Base-by-base conservation (phyloP, 2,113 vertebrate species). In the Aleadryas rufinucha region DNA sequence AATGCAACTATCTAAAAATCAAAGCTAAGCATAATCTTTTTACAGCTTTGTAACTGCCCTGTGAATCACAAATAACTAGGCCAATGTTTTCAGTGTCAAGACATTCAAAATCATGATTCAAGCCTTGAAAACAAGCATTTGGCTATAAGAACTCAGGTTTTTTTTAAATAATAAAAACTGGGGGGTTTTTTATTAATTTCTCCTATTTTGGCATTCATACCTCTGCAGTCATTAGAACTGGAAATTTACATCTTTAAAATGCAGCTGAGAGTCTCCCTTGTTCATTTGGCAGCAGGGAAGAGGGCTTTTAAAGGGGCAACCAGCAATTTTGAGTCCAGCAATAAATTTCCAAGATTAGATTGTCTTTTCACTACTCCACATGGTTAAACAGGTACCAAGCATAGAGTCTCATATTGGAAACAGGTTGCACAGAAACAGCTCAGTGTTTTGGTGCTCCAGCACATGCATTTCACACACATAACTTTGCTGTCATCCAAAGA, bases 11-110 rank as follows among this genome's bases (percentile, higher is more conserved):
- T 64, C 63, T 90, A 88, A 93, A 93, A 90, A 60, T 26, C 44
- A 77, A 85, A 93, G 59, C 54, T 66, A 88, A 94, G 47, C 54
- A 92, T 88, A 86, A 87, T 86, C 71, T 96, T 86, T 94, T 95
- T 86, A 66, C 27, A 81, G 71, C 44, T 93, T 80, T 78, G 19
- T 53, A 81, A 75, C 49, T 77, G 47, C 31, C 41, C 35, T 41
- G 28, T 88, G 92, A 94, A 88, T 92, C 84, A 87, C 41, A 27
- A 91, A 92, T 77, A 88, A 31, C 50, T 16, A 65, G 50, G 57
- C n/a, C 57, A 95, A 65, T 18, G 13, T 27, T 95, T 94, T 41
- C 66, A 83, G 64, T 6, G 13, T 91, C 6, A 7, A 87, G 69
- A 56, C 42, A 76, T 84, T 89, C 37, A 74, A 63, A 90, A 69